A percentile compares a stretch with the other conserved stretches of the same genome.
Conservation (phyloP, 2,797 vertebrate genomes). For the Serranus cabrilla region DNA sequence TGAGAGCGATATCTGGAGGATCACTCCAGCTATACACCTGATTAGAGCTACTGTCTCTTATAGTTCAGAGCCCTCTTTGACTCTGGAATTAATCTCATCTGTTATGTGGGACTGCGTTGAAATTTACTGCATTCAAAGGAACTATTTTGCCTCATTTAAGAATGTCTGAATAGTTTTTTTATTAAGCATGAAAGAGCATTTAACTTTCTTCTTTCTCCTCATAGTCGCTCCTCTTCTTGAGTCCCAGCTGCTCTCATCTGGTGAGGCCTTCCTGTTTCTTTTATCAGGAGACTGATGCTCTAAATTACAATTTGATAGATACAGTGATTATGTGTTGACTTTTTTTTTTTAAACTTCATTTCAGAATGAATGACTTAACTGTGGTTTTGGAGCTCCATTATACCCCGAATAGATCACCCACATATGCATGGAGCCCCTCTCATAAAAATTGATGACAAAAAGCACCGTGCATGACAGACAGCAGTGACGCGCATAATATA, state of each 20-base stretch:
- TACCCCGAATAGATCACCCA: slow-evolving; percentile 6
- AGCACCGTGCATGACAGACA: slow-evolving; percentile 60
- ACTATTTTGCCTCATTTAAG: slow-evolving; percentile 5
- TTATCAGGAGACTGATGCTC: slow-evolving; percentile 26
- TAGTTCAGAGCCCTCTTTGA: slow-evolving; percentile 61
- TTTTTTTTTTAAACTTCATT: slow-evolving; percentile 7
- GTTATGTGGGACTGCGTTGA: slow-evolving; percentile 31
- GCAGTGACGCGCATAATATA: slow-evolving; percentile 61
- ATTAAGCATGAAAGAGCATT: slow-evolving; percentile 8
- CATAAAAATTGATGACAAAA: slow-evolving; percentile 68
- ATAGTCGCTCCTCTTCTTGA: slow-evolving; percentile 87
- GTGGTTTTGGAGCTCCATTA: slow-evolving; percentile 29
- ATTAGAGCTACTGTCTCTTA: slow-evolving; percentile 63
- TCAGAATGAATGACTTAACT: slow-evolving; percentile 12
- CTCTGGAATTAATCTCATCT: slow-evolving; percentile 33
- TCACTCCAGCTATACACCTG: slow-evolving; percentile 47
- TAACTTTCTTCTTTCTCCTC: slow-evolving; percentile 55
- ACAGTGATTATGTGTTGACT: slow-evolving; percentile 31
- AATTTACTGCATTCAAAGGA: slow-evolving; percentile 31
- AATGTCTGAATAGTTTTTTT: slow-evolving; percentile 6
- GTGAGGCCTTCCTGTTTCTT: slow-evolving; percentile 73
- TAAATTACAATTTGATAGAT: slow-evolving; percentile 30
- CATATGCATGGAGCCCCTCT: slow-evolving; percentile 44
- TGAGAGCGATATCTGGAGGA: slow-evolving; percentile 53
- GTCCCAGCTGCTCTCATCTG: slow-evolving; percentile 80